A percentile compares a stretch with the other conserved stretches of the same genome.
phyloP scores from a whole-genome alignment of 2,113 vertebrate genomes.

The Ia io region DNA sequence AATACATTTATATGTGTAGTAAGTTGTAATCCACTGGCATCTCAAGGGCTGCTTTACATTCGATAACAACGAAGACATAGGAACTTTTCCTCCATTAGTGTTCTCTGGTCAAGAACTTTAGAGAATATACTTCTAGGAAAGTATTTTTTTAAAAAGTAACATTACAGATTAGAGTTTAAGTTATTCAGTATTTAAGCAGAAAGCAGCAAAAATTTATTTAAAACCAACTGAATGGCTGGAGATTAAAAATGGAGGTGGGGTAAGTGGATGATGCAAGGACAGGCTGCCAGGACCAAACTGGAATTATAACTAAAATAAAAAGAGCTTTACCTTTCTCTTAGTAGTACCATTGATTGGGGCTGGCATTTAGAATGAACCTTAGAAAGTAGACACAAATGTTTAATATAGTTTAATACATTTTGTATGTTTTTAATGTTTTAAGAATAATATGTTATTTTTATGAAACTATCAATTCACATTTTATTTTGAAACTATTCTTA shows the following conservation, averaged over 20 bases:
- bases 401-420: slow-evolving; percentile 15
- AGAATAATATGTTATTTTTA: slow-evolving; percentile 32
- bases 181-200: slow-evolving; percentile 86
- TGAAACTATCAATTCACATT: slow-evolving; percentile 25
- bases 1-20: slow-evolving; percentile 55
- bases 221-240: neutral
- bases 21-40: slow-evolving; percentile 49
- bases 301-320: slow-evolving; percentile 29
- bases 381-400: neutral
- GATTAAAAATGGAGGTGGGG: too few relatives aligned
- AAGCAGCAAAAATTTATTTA: slow-evolving; percentile 75
- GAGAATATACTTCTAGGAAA: slow-evolving; percentile 74
- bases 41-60: slow-evolving; percentile 56
- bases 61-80: slow-evolving; percentile 50
- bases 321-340: slow-evolving; percentile 63
- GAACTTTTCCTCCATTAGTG: slow-evolving; percentile 63
- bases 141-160: slow-evolving; percentile 43
- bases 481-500: slow-evolving; percentile 56
- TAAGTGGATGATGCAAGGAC: too few relatives aligned
- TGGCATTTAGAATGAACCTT: slow-evolving; percentile 47
- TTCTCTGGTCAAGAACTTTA: slow-evolving; percentile 71
- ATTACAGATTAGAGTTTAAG: slow-evolving; percentile 78
- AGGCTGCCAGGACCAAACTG: too few relatives aligned
- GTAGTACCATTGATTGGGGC: slow-evolving; percentile 70
- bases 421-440: slow-evolving; percentile 31